Percentiles rank a stretch among this genome's conserved stretches.
Evolutionary conservation across 2,797 vertebrate genomes (phyloP).

Genomic region (Australoheros facetus): DNA sequence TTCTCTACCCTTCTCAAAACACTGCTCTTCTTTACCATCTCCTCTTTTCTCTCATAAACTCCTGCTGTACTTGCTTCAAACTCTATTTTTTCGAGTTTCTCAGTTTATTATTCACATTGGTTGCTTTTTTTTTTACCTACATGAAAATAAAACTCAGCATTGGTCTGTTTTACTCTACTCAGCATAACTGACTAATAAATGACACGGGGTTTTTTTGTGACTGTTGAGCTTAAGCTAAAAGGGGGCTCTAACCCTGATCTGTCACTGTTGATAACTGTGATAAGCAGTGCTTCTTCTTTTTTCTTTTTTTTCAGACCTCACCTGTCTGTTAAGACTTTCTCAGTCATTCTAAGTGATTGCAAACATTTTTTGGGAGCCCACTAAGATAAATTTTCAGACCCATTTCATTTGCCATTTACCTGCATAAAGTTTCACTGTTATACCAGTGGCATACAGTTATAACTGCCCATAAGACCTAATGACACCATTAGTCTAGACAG

Average conservation of each 20-base stretch:
- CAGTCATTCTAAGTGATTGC: neutral
- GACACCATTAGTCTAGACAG: slow-evolving; percentile 43
- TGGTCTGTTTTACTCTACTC: slow-evolving; percentile 11
- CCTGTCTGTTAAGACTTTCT: slow-evolving; percentile 1
- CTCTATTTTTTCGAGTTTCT: neutral
- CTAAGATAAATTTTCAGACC: neutral
- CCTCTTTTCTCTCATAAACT: slow-evolving; percentile 10
- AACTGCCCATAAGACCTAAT: slow-evolving; percentile 53
- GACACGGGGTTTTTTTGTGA: slow-evolving; percentile 11
- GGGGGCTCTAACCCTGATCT: slow-evolving; percentile 11
- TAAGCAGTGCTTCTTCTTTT: neutral
- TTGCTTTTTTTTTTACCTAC: neutral
- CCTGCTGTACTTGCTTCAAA: neutral
- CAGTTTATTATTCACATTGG: neutral
- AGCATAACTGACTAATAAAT: slow-evolving; percentile 24
- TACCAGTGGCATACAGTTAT: slow-evolving; percentile 46
- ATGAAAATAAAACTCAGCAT: slow-evolving; percentile 1
- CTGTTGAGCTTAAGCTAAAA: slow-evolving; percentile 19
- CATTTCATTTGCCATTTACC: slow-evolving; percentile 52
- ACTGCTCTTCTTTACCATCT: slow-evolving; percentile 20
- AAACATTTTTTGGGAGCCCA: neutral
- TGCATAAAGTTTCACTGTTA: slow-evolving; percentile 53
- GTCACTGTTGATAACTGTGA: slow-evolving; percentile 35
- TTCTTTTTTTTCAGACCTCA: neutral
- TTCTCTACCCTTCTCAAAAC: slow-evolving; percentile 41